Evolutionary conservation across 2,888 invertebrate species (phyloP), one percentile per base, ranked within the genome.

Genomic region (Unio pictorum): DNA sequence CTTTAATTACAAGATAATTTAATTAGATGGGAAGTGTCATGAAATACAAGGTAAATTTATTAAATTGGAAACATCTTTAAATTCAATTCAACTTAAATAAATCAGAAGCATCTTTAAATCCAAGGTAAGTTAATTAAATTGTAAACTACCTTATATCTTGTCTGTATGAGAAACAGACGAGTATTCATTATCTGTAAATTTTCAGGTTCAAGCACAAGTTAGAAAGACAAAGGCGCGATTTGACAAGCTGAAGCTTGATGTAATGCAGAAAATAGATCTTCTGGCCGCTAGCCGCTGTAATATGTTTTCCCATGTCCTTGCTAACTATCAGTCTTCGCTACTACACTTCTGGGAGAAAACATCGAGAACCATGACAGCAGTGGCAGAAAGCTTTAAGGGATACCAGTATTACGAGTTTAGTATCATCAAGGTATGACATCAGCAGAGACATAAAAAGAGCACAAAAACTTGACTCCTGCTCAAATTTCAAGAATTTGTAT

Each of bases 181-280:
- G 11, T 45, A 45, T 45, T 45, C 45, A 45, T 1, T 61, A 18
- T 64, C 54, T 64, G 55, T 34, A 17, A 34, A 23, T 60, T 64
- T 68, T 23, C 75, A 88, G 89, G 90, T 90, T 3, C 90, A 90
- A 78, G 86, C 86, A 17, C 90, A 90, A 73, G 90, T 90, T 55
- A 91, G 92, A 75, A 91, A 91, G 75, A 93, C 93, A 71, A 99
- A 99, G 92, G 93, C 93, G 58, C 92, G 94, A 79, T 99, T 99
- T 92, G 99, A 99, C 91, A 94, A 95, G 84, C 92, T 96, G 70
- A 97, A 98, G 82, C 91, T 98, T 82, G 98, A 99, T 90, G 97
- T 97, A 74, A 93, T 99, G 83, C 98, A 99, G 91, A 99, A 99
- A 93, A 96, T 99, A 79, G 99, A 99, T 90, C 92, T 99, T n/a